phyloP scores from a whole-genome alignment of 2,797 vertebrate species.

The Periparus ater region DNA sequence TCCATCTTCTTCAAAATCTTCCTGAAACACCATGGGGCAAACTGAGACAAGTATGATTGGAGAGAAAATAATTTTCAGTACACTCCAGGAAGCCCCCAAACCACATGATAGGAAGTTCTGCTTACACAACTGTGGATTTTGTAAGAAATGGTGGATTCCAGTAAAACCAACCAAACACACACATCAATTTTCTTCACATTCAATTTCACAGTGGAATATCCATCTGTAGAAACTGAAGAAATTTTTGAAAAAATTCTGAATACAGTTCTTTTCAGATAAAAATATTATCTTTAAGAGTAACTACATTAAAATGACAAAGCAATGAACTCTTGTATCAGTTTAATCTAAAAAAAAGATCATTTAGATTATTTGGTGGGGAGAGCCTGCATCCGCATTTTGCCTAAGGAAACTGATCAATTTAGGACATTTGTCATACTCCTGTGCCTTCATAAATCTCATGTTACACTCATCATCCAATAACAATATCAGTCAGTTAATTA shows the following conservation, averaged over 20 bases:
- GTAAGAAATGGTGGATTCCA: neutral
- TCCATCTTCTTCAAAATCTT: neutral
- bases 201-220: neutral
- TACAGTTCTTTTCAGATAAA: neutral
- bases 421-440: neutral
- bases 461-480: neutral
- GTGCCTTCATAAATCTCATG: neutral
- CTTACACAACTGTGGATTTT: neutral
- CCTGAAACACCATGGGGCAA: neutral
- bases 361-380: neutral
- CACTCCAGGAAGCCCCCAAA: neutral
- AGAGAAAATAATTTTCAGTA: neutral
- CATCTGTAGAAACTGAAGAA: neutral
- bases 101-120: neutral
- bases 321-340: neutral
- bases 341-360: neutral
- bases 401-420: neutral
- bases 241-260: neutral
- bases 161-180: neutral
- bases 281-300: neutral
- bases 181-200: neutral
- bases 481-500: neutral
- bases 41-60: neutral
- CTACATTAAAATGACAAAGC: conserved; percentile 11
- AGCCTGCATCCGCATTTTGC: neutral